Evolutionary conservation across 2,113 vertebrate species (phyloP).

Genomic region (Nycticorax nycticorax): DNA sequence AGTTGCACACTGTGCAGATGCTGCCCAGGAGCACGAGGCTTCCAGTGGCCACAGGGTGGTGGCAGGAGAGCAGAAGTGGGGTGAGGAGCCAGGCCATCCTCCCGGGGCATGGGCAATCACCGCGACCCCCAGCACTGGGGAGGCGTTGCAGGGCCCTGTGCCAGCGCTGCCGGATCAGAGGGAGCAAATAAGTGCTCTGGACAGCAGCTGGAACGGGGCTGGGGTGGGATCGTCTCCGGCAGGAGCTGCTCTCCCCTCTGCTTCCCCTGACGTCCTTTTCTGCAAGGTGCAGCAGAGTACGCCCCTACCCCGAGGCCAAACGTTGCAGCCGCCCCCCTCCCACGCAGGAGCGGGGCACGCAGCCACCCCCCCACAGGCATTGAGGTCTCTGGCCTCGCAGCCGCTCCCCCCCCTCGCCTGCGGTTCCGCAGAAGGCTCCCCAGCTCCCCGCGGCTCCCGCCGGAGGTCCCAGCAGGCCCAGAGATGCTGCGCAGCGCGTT

Average conservation of each 20-base stretch:
- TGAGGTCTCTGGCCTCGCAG: accelerated
- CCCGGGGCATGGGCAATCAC: accelerated
- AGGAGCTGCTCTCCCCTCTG: neutral
- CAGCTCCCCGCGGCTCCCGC: neutral
- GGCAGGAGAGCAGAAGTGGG: neutral
- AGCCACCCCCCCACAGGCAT: too few species aligned
- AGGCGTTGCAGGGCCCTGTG: too few species aligned
- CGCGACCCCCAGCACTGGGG: neutral
- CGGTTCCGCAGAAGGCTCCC: neutral
- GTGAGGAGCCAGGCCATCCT: neutral
- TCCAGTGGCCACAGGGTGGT: neutral
- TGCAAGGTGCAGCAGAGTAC: neutral
- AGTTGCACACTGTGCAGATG: neutral
- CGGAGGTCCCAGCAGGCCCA: neutral
- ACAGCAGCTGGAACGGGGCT: neutral
- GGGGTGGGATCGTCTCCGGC: neutral
- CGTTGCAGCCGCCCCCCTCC: too few species aligned
- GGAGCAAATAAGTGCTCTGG: neutral
- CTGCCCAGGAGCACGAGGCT: neutral
- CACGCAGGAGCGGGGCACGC: neutral
- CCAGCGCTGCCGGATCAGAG: neutral
- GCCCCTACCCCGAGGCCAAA: neutral
- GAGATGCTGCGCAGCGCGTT: neutral
- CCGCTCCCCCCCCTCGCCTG: accelerated
- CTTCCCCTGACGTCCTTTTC: neutral